These are phyloP conservation scores for Pelodiscus sinensis DNA, from an alignment of 2,113 vertebrate genomes.

Conservation along the genomic window DNA sequence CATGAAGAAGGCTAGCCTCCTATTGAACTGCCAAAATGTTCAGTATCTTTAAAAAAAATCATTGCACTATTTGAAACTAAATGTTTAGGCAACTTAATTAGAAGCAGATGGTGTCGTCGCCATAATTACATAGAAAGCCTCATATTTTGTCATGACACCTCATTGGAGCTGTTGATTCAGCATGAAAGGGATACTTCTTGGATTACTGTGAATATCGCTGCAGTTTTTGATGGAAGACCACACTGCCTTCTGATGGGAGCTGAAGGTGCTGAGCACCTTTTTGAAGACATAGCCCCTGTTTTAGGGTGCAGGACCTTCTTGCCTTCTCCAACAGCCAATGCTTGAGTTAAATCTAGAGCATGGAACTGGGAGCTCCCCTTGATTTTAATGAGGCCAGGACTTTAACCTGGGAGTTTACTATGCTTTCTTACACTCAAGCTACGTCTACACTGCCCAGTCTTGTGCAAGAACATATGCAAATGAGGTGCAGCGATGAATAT, in stretches of 20 bases:
- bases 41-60: conserved; percentile 17
- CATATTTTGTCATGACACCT: conserved; percentile 70
- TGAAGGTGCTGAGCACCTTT: neutral
- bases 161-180: conserved; percentile 60
- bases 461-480: too few relatives aligned
- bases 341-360: neutral
- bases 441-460: too few relatives aligned
- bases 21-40: conserved; percentile 42
- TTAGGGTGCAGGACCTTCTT: neutral
- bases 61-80: conserved; percentile 63
- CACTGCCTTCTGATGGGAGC: conserved; percentile 8
- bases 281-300: neutral
- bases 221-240: neutral
- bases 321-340: neutral
- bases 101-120: conserved; percentile 65
- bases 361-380: neutral
- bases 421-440: neutral
- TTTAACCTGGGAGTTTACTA: neutral
- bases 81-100: conserved; percentile 78
- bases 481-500: too few relatives aligned
- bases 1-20: conserved; percentile 43
- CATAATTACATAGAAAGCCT: conserved; percentile 69
- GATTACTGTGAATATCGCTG: conserved; percentile 40
- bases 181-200: conserved; percentile 47
- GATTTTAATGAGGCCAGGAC: neutral